Conservation (phyloP, 1,140 invertebrate species). For the Daktulosphaira vitifoliae region DNA sequence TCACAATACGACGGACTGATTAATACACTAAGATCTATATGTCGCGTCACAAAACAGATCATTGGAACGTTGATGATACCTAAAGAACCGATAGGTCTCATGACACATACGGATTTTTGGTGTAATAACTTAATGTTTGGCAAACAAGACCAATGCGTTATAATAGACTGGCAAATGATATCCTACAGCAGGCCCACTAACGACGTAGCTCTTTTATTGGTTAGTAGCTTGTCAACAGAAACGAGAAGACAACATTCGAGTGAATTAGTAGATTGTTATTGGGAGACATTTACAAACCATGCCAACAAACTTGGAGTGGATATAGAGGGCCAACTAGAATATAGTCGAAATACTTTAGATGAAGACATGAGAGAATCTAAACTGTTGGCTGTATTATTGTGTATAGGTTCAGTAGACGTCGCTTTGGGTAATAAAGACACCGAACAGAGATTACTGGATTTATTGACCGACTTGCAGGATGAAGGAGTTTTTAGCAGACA, state of each 20-base stretch:
- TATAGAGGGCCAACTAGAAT: slow-evolving; percentile 50
- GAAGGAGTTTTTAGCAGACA: slow-evolving; percentile 46
- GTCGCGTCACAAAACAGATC: slow-evolving; percentile 52
- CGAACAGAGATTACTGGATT: slow-evolving; percentile 55
- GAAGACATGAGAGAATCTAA: slow-evolving; percentile 62
- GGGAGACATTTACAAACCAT: slow-evolving; percentile 49
- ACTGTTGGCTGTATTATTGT: slow-evolving; percentile 61
- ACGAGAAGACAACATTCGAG: slow-evolving; percentile 53
- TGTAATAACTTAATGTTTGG: slow-evolving; percentile 69
- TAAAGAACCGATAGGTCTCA: slow-evolving; percentile 56
- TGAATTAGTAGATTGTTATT: slow-evolving; percentile 58
- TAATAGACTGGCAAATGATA: slow-evolving; percentile 77
- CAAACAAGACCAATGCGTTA: slow-evolving; percentile 50
- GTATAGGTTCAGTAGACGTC: slow-evolving; percentile 69
- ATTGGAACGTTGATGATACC: slow-evolving; percentile 57
- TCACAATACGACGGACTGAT: slow-evolving; percentile 50
- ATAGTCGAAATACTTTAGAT: slow-evolving; percentile 49
- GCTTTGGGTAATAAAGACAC: slow-evolving; percentile 58
- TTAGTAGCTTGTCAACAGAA: slow-evolving; percentile 65
- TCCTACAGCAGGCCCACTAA: slow-evolving; percentile 67
- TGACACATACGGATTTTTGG: slow-evolving; percentile 75
- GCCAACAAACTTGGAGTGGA: slow-evolving; percentile 52
- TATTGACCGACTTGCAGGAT: slow-evolving; percentile 52
- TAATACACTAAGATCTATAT: slow-evolving; percentile 46
- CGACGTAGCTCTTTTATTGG: slow-evolving; percentile 64